A percentile compares a stretch with the other conserved stretches of the same genome.
phyloP scores from a whole-genome alignment of 35 echinoderm and acorn worm genomes.

The Apostichopus japonicus region DNA sequence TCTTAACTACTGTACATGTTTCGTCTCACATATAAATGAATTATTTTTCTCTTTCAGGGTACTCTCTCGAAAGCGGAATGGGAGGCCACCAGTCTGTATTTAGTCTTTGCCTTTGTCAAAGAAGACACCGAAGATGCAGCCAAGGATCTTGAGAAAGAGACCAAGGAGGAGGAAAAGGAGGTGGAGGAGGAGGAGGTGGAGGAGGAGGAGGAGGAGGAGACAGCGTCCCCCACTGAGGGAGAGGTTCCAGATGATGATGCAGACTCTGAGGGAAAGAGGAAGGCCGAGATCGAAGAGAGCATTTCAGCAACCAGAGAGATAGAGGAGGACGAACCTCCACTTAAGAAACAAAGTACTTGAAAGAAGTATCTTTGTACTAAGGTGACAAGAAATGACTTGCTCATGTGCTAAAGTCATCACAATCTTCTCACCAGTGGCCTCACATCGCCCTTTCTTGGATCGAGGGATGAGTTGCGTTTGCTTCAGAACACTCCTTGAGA shows the following conservation, averaged over 20 bases:
- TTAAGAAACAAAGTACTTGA: neutral
- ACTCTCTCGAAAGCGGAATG: slow-evolving; percentile 96
- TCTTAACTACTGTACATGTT: no score
- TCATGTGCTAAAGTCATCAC: no score
- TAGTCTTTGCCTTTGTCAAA: slow-evolving; percentile 59
- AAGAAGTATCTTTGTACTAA: no score
- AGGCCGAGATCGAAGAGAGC: neutral
- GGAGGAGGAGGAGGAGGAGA: neutral
- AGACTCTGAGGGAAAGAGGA: neutral
- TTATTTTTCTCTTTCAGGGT: slow-evolving; percentile 64
- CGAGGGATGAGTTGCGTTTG: no score
- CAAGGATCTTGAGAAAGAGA: neutral
- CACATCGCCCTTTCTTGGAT: no score
- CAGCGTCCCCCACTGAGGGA: neutral
- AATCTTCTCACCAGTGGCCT: no score
- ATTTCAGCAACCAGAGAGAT: neutral
- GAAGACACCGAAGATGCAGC: neutral
- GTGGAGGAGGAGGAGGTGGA: neutral
- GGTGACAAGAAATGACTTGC: no score
- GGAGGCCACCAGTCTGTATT: slow-evolving; percentile 93
- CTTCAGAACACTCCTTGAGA: no score
- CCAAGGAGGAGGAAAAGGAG: neutral
- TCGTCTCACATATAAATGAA: neutral
- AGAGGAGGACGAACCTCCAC: neutral
- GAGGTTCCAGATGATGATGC: neutral